Percentiles rank a stretch among this genome's conserved stretches.
phyloP scores from a whole-genome alignment of 2,113 vertebrate genomes.

The Bucco capensis region DNA sequence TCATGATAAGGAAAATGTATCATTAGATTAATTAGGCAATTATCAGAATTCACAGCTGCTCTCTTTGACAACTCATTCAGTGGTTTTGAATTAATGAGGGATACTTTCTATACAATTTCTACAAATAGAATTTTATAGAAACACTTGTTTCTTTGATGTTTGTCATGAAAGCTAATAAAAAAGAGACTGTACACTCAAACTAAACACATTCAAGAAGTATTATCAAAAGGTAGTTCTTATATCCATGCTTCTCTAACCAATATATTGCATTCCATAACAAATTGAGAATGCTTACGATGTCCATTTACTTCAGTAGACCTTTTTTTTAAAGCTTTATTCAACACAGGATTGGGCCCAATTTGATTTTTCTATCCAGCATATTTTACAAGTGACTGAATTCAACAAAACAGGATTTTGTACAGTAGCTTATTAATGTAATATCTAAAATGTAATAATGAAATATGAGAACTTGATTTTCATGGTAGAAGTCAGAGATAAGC shows the following conservation, averaged over 20 bases:
- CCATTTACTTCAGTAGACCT: neutral
- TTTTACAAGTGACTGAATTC: neutral
- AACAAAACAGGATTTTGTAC: neutral
- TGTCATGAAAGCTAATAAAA: constrained; percentile 43
- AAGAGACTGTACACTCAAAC: neutral
- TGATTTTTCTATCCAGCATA: neutral
- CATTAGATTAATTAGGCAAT: constrained; percentile 78
- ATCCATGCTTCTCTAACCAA: neutral
- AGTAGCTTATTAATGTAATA: constrained; percentile 21
- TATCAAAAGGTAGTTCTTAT: constrained; percentile 35
- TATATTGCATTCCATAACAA: neutral
- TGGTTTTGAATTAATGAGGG: constrained; percentile 54
- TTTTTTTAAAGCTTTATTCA: neutral
- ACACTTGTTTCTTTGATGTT: constrained; percentile 46
- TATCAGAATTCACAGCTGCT: constrained; percentile 74
- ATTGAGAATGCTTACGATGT: neutral
- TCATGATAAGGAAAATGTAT: constrained; percentile 68
- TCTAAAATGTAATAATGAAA: constrained; percentile 7
- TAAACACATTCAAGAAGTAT: constrained; percentile 16
- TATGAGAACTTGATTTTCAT: constrained; percentile 5
- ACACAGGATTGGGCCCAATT: neutral
- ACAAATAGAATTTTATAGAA: constrained; percentile 61
- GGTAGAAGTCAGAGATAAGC: neutral
- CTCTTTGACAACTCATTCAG: constrained; percentile 62
- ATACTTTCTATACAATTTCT: constrained; percentile 45